Conservation (phyloP, 2,888 invertebrate genomes). For the Nebria salina region DNA sequence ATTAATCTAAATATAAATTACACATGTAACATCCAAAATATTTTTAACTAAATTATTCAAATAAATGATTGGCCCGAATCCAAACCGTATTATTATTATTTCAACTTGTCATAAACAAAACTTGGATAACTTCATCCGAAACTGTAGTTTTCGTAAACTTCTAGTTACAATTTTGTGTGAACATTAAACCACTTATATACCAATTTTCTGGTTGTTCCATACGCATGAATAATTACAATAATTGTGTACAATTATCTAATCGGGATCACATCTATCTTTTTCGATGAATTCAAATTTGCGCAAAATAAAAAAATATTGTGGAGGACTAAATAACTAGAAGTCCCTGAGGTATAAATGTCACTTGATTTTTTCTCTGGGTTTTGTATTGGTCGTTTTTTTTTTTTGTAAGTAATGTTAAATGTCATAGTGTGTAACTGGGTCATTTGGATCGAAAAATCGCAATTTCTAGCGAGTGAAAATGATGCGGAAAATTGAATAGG, state of each 20-base stretch:
- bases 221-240: not conserved
- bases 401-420: not conserved
- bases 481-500: not conserved
- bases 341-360: not conserved
- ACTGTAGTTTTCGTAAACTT: not conserved
- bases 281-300: not conserved
- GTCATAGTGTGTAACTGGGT: constrained; percentile 1
- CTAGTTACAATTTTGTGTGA: not conserved
- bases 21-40: too few relatives aligned
- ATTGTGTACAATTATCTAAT: not conserved
- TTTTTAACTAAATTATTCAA: too few relatives aligned
- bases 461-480: not conserved
- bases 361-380: not conserved
- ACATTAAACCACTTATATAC: not conserved
- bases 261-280: not conserved
- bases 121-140: not conserved
- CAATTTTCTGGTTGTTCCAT: not conserved
- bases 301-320: not conserved
- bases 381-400: not conserved
- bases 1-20: too few relatives aligned
- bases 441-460: not conserved
- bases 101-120: not conserved
- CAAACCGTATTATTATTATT: not conserved
- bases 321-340: not conserved
- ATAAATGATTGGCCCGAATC: not conserved